phyloP scores from a whole-genome alignment of 1,140 invertebrate genomes.

The Ridgeia piscesae region DNA sequence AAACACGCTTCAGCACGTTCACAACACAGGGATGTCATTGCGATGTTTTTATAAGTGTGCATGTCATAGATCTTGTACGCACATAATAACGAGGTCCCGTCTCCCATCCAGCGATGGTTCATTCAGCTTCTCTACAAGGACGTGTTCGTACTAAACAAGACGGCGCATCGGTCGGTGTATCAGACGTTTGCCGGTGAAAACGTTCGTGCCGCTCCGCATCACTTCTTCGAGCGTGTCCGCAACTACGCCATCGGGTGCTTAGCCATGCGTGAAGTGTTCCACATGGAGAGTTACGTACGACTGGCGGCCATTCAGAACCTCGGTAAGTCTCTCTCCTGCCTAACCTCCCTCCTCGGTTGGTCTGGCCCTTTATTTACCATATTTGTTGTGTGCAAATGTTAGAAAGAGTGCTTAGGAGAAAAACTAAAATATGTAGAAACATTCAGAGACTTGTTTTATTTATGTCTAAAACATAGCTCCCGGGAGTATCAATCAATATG shows the following conservation, averaged over 20 bases:
- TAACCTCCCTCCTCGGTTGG: background rate
- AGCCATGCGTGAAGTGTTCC: conserved; percentile 45
- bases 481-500: no score
- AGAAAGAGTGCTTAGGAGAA: no score
- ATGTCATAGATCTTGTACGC: no score
- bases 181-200: conserved; percentile 39
- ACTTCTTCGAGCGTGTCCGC: conserved; percentile 40
- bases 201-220: conserved; percentile 32
- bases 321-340: conserved; percentile 32
- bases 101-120: conserved; percentile 26
- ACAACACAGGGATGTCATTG: no score
- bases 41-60: no score
- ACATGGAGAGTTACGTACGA: conserved; percentile 44
- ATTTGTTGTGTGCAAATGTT: no score
- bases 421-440: no score
- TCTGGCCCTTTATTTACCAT: no score
- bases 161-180: conserved; percentile 30
- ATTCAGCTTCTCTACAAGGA: conserved; percentile 45
- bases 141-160: conserved; percentile 38
- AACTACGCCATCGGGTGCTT: conserved; percentile 40
- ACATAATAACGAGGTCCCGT: background rate
- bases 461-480: no score
- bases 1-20: no score
- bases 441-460: no score
- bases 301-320: conserved; percentile 48